A percentile compares a stretch with the other conserved stretches of the same genome.
These are phyloP conservation scores for Aphidoletes aphidimyza DNA, from an alignment of 2,888 invertebrate species.

Conservation along the genomic window DNA sequence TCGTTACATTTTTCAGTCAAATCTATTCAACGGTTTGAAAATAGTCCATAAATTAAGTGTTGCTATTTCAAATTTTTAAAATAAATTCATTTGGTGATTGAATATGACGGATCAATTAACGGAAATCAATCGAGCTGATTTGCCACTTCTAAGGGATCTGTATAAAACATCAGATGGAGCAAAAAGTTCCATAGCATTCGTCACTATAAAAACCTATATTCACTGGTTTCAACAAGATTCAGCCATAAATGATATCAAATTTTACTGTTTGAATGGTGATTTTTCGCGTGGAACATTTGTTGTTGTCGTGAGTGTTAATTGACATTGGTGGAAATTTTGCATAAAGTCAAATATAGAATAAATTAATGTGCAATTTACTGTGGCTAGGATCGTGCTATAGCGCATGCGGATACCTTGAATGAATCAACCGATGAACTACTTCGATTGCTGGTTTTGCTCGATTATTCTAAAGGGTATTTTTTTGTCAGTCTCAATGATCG, in stretches of 20 bases:
- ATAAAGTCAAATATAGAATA: neutral
- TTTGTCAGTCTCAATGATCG: neutral
- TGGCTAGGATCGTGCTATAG: neutral
- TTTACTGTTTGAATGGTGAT: constrained; percentile 11
- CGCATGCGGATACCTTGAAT: neutral
- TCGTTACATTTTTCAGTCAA: too few species aligned
- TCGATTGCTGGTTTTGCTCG: neutral
- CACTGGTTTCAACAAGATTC: neutral
- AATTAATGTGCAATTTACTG: too few species aligned
- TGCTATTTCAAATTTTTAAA: too few species aligned
- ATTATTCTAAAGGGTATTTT: neutral
- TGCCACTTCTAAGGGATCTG: neutral
- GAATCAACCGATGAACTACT: neutral
- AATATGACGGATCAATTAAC: neutral
- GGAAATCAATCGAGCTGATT: neutral
- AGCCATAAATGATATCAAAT: neutral
- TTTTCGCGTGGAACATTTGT: neutral
- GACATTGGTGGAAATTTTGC: neutral
- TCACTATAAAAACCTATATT: neutral
- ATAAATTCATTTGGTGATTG: too few species aligned
- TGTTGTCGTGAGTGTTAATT: neutral
- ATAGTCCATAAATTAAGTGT: too few species aligned
- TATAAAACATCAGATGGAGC: neutral
- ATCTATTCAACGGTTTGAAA: too few species aligned
- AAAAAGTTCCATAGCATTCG: neutral